A percentile compares a stretch with the other conserved stretches of the same genome.
Evolutionary conservation across 2,113 vertebrate genomes (phyloP).

Genomic region (Clarias magur): DNA sequence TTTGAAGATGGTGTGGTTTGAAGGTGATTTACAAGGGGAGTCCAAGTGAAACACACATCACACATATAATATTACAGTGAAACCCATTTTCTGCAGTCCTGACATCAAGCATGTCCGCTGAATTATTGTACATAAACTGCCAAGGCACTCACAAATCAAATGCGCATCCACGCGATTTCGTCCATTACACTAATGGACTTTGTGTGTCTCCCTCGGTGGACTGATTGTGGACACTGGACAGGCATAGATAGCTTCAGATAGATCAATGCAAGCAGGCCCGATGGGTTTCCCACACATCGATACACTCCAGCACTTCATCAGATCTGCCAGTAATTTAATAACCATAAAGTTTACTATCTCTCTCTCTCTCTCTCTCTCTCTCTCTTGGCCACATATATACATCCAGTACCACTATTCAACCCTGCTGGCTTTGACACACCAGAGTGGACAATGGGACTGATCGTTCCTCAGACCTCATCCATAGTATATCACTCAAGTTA

Average conservation of each 20-base stretch:
- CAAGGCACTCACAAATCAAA: slow-evolving; percentile 16
- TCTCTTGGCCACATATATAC: slow-evolving; percentile 4
- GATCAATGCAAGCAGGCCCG: slow-evolving; percentile 26
- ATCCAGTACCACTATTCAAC: background rate
- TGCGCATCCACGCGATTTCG: background rate
- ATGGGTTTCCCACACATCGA: slow-evolving; percentile 2
- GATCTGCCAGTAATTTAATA: slow-evolving; percentile 31
- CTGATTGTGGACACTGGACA: slow-evolving; percentile 20
- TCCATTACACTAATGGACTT: slow-evolving; percentile 24
- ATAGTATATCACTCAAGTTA: background rate
- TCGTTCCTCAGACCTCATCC: background rate
- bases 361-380: background rate
- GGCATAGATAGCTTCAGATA: slow-evolving; percentile 22
- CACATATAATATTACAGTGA: background rate
- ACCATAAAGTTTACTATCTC: background rate
- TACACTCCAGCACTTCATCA: slow-evolving; percentile 39
- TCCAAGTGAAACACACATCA: too few species aligned
- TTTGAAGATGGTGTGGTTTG: background rate
- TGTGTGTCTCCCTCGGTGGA: slow-evolving; percentile 4
- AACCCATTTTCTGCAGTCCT: background rate
- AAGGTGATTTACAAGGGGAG: background rate
- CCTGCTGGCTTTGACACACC: background rate
- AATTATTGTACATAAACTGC: background rate
- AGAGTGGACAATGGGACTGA: background rate
- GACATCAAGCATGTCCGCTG: background rate